Conservation (phyloP, 1,140 invertebrate genomes). For the Eurosta solidaginis region DNA sequence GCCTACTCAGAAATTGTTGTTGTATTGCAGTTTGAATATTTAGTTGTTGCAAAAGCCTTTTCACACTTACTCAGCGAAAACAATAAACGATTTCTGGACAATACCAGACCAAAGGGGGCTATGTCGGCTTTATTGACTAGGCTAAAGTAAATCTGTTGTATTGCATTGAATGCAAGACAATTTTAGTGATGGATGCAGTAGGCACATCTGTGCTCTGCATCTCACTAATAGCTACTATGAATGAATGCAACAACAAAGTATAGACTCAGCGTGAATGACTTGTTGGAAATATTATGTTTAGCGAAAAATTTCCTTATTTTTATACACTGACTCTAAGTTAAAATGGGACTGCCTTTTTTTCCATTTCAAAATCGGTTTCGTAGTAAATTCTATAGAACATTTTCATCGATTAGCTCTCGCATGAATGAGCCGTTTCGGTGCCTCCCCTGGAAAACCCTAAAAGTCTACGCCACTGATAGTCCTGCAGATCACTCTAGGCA, state of each 20-base stretch:
- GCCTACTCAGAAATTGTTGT: background rate
- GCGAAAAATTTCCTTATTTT: background rate
- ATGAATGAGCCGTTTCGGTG: too few relatives aligned
- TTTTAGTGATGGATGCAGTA: background rate
- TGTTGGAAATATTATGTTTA: background rate
- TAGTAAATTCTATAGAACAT: too few relatives aligned
- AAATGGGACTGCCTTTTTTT: too few relatives aligned
- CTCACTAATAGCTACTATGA: background rate
- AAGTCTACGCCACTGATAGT: too few relatives aligned
- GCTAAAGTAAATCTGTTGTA: background rate
- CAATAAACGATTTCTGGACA: background rate
- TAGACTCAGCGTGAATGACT: background rate
- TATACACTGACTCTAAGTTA: background rate
- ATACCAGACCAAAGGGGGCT: background rate
- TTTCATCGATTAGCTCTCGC: too few relatives aligned
- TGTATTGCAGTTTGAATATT: background rate
- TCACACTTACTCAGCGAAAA: slow-evolving; percentile 17
- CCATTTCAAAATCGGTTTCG: too few relatives aligned
- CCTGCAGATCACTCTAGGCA: too few relatives aligned
- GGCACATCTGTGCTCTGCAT: slow-evolving; percentile 12
- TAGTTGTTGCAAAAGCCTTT: slow-evolving; percentile 16
- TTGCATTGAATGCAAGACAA: background rate
- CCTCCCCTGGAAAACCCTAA: too few relatives aligned
- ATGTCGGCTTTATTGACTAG: background rate
- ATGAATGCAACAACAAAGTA: background rate